Conservation (phyloP, 2,113 vertebrate genomes). For the Brachirus orientalis region DNA sequence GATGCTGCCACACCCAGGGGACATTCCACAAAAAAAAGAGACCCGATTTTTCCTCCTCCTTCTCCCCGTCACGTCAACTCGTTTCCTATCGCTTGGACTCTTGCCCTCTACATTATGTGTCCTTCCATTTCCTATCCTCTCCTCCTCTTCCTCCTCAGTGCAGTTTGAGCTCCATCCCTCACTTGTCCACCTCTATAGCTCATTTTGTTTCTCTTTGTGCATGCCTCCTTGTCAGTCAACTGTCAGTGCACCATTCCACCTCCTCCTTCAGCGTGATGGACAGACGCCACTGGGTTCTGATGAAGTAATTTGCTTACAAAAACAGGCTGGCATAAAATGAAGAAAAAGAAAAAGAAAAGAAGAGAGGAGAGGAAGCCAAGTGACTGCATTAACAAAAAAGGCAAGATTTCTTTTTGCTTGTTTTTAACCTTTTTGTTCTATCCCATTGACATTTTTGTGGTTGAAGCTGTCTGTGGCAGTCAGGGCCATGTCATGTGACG, state of each 20-base stretch:
- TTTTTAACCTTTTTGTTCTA: conserved; percentile 4
- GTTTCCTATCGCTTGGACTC: conserved; percentile 51
- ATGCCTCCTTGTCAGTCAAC: conserved; percentile 85
- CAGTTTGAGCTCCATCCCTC: conserved; percentile 30
- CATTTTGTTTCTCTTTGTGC: conserved; percentile 70
- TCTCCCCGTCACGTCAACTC: conserved; percentile 46
- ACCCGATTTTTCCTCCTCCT: conserved; percentile 39
- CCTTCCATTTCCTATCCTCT: conserved; percentile 58
- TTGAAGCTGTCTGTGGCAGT: conserved; percentile 16
- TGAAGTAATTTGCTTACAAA: conserved; percentile 87
- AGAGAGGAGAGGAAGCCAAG: conserved; percentile 63
- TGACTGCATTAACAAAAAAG: conserved; percentile 79
- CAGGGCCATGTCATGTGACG: conserved; percentile 24
- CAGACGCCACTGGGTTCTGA: conserved; percentile 82
- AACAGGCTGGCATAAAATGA: conserved; percentile 71
- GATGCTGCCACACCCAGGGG: conserved; percentile 89
- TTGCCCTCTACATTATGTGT: conserved; percentile 55
- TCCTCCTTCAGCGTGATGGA: conserved; percentile 77
- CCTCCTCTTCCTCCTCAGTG: conserved; percentile 40
- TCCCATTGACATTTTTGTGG: conserved; percentile 3
- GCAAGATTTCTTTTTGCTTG: too few relatives aligned
- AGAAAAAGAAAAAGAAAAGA: conserved; percentile 55
- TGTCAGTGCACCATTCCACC: conserved; percentile 82
- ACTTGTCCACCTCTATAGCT: conserved; percentile 42
- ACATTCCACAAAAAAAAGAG: conserved; percentile 81